Evolutionary conservation across 2,888 invertebrate species (phyloP).

Genomic region (Limulus polyphemus): DNA sequence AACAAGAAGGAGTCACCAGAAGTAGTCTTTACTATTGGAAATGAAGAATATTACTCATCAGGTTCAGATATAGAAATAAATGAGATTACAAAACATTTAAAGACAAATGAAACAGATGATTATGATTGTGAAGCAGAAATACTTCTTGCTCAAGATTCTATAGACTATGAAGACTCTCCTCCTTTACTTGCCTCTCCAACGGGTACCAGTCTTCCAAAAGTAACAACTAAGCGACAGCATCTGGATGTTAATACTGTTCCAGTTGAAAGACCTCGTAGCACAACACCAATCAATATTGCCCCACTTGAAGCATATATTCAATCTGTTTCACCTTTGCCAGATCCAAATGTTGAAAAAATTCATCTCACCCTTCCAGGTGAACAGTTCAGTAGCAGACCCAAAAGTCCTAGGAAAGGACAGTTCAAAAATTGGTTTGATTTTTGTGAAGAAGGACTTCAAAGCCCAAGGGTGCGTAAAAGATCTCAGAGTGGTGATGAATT

Average conservation of each 20-base stretch:
- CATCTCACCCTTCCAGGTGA: slow-evolving; percentile 56
- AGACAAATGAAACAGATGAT: slow-evolving; percentile 12
- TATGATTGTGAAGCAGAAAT: slow-evolving; percentile 24
- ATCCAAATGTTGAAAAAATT: slow-evolving; percentile 45
- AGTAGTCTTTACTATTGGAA: slow-evolving; percentile 5
- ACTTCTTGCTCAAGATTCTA: slow-evolving; percentile 22
- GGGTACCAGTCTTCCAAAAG: slow-evolving; percentile 10
- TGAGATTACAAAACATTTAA: background rate
- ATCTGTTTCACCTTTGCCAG: slow-evolving; percentile 25
- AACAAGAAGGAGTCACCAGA: background rate
- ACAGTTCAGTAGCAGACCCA: slow-evolving; percentile 34
- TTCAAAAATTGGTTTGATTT: slow-evolving; percentile 39
- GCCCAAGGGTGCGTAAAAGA: slow-evolving; percentile 31
- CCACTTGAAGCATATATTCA: slow-evolving; percentile 56
- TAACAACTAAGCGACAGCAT: slow-evolving; percentile 16
- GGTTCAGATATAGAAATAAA: slow-evolving; percentile 22
- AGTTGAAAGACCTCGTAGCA: slow-evolving; percentile 58
- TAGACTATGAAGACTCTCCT: slow-evolving; percentile 21
- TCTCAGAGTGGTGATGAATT: too few species aligned
- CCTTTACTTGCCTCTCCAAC: slow-evolving; percentile 9
- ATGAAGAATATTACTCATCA: slow-evolving; percentile 15
- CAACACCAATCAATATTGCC: slow-evolving; percentile 59
- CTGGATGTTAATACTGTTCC: slow-evolving; percentile 37
- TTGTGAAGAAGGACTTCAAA: slow-evolving; percentile 42
- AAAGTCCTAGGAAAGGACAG: slow-evolving; percentile 21